Evolutionary conservation across 2,797 vertebrate genomes (phyloP), one percentile per base, ranked within the genome.

Genomic region (Labeo calbasu): DNA sequence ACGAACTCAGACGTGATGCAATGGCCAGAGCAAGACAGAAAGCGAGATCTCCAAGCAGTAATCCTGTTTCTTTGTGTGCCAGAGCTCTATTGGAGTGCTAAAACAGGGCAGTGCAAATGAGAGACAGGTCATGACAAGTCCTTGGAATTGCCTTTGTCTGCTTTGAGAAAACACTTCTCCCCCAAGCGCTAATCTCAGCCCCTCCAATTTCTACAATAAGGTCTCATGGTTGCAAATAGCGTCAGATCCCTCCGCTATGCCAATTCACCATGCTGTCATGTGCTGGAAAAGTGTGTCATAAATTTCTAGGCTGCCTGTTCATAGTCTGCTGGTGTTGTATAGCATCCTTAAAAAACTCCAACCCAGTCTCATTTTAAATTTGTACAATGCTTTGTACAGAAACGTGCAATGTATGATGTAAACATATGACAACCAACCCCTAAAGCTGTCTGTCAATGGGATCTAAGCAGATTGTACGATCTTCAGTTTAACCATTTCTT

Each of bases 121-220:
- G 68, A 79, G 76, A 65, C 83, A 43, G 83, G 83, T 84, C 83
- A 84, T 72, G 76, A 84, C 83, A 84, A 84, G 83, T 84, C 83
- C 68, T 84, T 84, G 83, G 83, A 79, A 84, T 72, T 84, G 53
- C 55, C 83, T 84, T 78, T 84, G 83, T 84, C 83, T 79, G 76
- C 55, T 72, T 63, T 65, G 55, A 84, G 68, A 72, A 84, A 72
- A 28, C 76, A 72, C 65, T 70, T 79, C 25, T 71, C 43, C 75
- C 83, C 55, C 66, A 84, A 78, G 55, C n/a, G 28, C 68, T 84
- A 79, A 79, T 72, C 83, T 72, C 55, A 72, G 83, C 68, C 53
- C 68, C 76, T 78, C 43, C 21, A 61, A 84, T 84, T 77, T 79
- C 40, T 51, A 69, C 76, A 84, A 51, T 51, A 70, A 50, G 81